Base-by-base conservation (phyloP, 2,888 invertebrate species). In the Steinernema hermaphroditum region DNA sequence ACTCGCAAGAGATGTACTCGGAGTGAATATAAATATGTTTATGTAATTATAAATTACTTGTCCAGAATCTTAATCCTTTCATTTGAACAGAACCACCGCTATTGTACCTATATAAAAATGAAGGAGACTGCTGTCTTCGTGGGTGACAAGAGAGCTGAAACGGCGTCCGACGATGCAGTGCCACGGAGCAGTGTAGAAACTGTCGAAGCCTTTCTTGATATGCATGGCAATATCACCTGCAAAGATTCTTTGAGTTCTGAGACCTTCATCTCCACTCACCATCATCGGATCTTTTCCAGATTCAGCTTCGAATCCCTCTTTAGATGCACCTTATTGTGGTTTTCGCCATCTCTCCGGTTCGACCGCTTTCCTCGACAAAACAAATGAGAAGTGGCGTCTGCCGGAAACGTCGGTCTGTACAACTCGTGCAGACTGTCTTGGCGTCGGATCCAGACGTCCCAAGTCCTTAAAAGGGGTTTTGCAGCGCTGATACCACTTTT, bases 1-100 rank as follows among this genome's bases (percentile, higher is more conserved):
- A 37, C 37, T 37, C 37, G 37, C 6, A 12, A 37, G 37, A 37
- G n/a, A n/a, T n/a, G n/a, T n/a, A n/a, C n/a, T n/a, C n/a, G n/a
- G n/a, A n/a, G n/a, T n/a, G n/a, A n/a, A n/a, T n/a, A n/a, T n/a
- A n/a, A n/a, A n/a, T n/a, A n/a, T n/a, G n/a, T n/a, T n/a, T n/a
- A n/a, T n/a, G n/a, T n/a, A n/a, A n/a, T n/a, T n/a, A n/a, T n/a
- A n/a, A n/a, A n/a, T n/a, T n/a, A n/a, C n/a, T n/a, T n/a, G n/a
- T n/a, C n/a, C n/a, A n/a, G n/a, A n/a, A n/a, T n/a, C n/a, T 69
- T 44, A 75, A 29, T 41, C 54, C 27, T 70, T 44, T n/a, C 70
- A 70, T 24, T 72, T 71, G 74, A 75, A 75, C 27, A 75, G 70
- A 22, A 75, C 54, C 32, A 73, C 68, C 19, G 75, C 73, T 27